A percentile compares a stretch with the other conserved stretches of the same genome.
Conservation (phyloP, 2,113 vertebrate genomes). For the Crypturellus undulatus region DNA sequence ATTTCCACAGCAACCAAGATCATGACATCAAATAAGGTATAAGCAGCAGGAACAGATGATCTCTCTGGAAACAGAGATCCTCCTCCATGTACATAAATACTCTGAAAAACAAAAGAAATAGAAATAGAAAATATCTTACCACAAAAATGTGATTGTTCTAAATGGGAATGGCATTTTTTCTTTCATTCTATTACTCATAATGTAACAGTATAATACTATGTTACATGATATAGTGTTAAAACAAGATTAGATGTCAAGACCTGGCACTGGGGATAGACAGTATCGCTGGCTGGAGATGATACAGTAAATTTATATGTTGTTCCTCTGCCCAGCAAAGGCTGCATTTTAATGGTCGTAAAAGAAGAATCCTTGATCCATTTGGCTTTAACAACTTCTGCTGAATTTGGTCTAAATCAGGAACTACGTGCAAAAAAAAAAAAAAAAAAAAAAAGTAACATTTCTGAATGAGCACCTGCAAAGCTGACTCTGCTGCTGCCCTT, state of each 20-base stretch:
- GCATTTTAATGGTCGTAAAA: not conserved
- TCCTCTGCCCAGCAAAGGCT: not conserved
- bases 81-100: not conserved
- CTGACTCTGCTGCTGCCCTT: not conserved
- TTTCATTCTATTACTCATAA: not conserved
- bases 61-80: slow-evolving; percentile 26
- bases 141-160: not conserved
- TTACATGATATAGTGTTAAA: not conserved
- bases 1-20: slow-evolving; percentile 71
- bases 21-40: slow-evolving; percentile 14
- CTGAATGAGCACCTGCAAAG: not conserved
- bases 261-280: not conserved
- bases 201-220: not conserved
- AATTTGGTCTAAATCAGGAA: not conserved
- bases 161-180: not conserved
- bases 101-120: not conserved
- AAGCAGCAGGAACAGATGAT: slow-evolving; percentile 48
- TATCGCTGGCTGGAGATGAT: not conserved
- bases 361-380: not conserved
- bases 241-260: not conserved
- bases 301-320: not conserved
- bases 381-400: not conserved
- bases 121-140: not conserved
- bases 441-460: not conserved
- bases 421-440: not conserved